Evolutionary conservation across 2,888 invertebrate species (phyloP), one percentile per base, ranked within the genome.

Genomic region (Eupithecia exiguata): DNA sequence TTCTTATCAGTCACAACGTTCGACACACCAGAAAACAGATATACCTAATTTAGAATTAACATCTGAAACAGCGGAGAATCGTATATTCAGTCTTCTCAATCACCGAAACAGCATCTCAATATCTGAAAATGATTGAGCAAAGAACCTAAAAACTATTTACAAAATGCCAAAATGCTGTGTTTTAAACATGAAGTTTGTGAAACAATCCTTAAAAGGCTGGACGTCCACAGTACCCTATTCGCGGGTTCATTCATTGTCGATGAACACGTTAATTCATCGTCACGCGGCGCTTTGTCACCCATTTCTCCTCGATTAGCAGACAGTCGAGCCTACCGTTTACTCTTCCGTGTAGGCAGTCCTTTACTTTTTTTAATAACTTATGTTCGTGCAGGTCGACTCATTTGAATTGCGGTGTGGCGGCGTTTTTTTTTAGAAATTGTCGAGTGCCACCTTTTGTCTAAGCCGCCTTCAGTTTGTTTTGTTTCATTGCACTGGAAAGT

Each of bases 361-460:
- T 89, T 89, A 91, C 92, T 92, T 94, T 93, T 92, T 94, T 94
- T 94, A 94, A 94, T 94, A 94, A 93, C 94, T 93, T 93, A 94
- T 93, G 93, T 93, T 91, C 85, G 86, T 86, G 83, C 76, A 81
- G 85, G 86, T 84, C 84, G 83, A 83, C 84, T 83, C 84, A 86
- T 86, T 85, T 85, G 82, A 84, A 85, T 86, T 83, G 84, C 83
- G 79, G 82, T 85, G 85, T 73, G 78, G 81, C 82, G 83, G 82
- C 79, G 86, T 86, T 87, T 88, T 92, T 89, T 89, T 87, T 87
- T 89, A 89, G 90, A 92, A 89, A 91, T 89, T 89, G 89, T 91
- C 86, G 89, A 90, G 89, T 88, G 86, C 84, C 77, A 81, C 82
- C 83, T 91, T 93, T 93, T 93, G 92, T 92, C 62, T 53, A 62